Evolutionary conservation across 30 jellyfish, hydroid and myxozoan genomes (phyloP), one percentile per base, ranked within the genome.

Genomic region (Haliclystus octoradiatus): DNA sequence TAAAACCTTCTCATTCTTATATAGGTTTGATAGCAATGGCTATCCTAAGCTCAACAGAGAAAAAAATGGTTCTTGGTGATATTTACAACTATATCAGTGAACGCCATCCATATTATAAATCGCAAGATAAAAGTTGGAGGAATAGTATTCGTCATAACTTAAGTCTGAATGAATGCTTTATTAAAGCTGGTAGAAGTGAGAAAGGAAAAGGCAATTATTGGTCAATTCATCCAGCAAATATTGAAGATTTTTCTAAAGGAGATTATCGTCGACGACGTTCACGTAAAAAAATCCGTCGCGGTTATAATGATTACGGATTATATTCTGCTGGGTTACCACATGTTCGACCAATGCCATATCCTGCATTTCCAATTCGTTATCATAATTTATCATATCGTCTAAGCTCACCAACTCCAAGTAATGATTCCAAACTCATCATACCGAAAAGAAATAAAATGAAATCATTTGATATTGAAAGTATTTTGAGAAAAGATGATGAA

Each of bases 191-290:
- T 32, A 50, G 95, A 29, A 84, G 95, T 70, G 92, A 76, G 46
- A 82, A 84, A 65, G 95, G 95, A 49, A 84, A 84, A 68, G 95
- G 95, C 26, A 82, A 84, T 71, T 84, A 74, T 71, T 84, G 95
- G 95, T 89, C 95, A 4, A 67, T 84, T 13, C 95, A 84, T 32
- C 95, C 95, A 0, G 83, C 93, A 33, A 84, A 84, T 31, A 64
- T 46, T 23, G 95, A 84, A n/a, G 95, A 84, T 32, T 84, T 84
- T 61, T 49, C 93, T 51, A 74, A 84, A 50, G 95, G 95, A n/a
- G 95, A 84, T 65, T 84, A 65, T 73, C 61, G 95, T 3, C 72
- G 95, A 9, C 73, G 95, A 61, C 50, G 95, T 28, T 72, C 95
- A n/a, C 66, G 93, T 49, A 79, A 90, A 9, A 65, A 40, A 40